Evolutionary conservation across 2,797 vertebrate genomes (phyloP).

Genomic region (Myotis planiceps): DNA sequence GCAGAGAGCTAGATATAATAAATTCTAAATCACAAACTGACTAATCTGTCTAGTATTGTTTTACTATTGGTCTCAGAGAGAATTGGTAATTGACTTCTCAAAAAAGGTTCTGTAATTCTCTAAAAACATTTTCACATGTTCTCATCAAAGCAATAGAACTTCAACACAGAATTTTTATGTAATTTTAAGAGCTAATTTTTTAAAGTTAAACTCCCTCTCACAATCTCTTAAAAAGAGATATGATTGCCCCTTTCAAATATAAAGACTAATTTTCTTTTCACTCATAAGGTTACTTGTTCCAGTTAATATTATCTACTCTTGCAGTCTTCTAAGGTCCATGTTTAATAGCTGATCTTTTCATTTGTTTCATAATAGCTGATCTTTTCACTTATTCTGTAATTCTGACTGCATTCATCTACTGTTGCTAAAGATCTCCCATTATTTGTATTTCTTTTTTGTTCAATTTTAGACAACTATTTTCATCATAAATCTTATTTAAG

Average conservation of each 20-base stretch:
- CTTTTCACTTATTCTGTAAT: background rate
- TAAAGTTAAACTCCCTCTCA: background rate
- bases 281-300: background rate
- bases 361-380: background rate
- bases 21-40: background rate
- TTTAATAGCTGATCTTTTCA: background rate
- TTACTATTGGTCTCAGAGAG: background rate
- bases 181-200: constrained; percentile 32
- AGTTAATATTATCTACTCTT: background rate
- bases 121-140: constrained; percentile 10
- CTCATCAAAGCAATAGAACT: constrained; percentile 41
- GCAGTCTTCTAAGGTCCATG: background rate
- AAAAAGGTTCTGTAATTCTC: background rate
- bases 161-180: background rate
- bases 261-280: background rate
- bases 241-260: background rate
- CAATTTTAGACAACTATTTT: background rate
- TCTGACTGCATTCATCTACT: background rate
- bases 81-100: background rate
- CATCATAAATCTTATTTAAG: background rate
- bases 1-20: background rate
- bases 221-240: background rate
- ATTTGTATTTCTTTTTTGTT: background rate
- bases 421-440: background rate
- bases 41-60: background rate